Evolutionary conservation across 2,113 vertebrate genomes (phyloP), one percentile per base, ranked within the genome.

Genomic region (Falco punctatus): DNA sequence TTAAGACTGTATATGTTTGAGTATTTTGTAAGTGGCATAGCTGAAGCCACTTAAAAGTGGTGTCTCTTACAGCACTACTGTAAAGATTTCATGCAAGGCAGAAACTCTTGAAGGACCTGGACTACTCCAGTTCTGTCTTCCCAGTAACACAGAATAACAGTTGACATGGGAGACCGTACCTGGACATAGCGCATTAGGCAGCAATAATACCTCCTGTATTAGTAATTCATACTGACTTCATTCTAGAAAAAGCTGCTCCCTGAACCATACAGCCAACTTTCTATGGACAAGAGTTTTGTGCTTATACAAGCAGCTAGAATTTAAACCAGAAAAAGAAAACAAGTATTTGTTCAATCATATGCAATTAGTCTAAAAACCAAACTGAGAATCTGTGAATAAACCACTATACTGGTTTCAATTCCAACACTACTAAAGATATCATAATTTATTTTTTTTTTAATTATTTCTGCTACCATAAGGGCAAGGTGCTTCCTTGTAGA

Each of bases 121-220:
- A 21, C 52, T 44, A 6, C 26, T 75, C 33, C 24, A 7, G 1
- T 5, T 61, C 38, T 77, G 42, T 20, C 81, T 13, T 40, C 9
- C 21, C 32, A 58, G 24, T 9, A 9, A 5, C 69, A 67, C 35
- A 66, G n/a, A 86, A 0, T 2, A 40, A 14, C 24, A 66, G 44
- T 30, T 2, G 59, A 18, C 14, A 6, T 0, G 9, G 16, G 28
- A 26, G 26, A 20, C 14, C 28, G 19, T 12, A 22, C 11, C 23
- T 49, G 55, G 70, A 54, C 1, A 1, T 7, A 23, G 7, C 2
- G 12, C 23, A 23, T 7, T 2, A 14, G 74, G 82, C 66, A 85
- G 62, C 52, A 58, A 38, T 4, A 85, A 23, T 13, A 32, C 4
- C 24, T 52, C 52, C 42, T 35, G 24, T 5, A 24, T 20, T 33